Evolutionary conservation across 2,888 invertebrate genomes (phyloP), one percentile per base, ranked within the genome.

Genomic region (Malthinus seriepunctatus): DNA sequence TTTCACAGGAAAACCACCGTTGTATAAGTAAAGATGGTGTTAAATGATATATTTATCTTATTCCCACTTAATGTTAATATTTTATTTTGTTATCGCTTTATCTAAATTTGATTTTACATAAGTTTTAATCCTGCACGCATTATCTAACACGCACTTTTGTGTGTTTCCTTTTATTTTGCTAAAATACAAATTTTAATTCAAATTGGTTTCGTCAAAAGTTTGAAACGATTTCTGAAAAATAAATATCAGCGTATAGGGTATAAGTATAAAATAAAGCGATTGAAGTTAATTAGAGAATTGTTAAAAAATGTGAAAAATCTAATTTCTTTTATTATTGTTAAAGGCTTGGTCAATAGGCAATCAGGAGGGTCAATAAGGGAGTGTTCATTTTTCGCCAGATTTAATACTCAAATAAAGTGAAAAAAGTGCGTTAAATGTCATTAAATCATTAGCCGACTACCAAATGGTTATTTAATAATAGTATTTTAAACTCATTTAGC

Each of bases 381-480:
- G 61, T 54, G 57, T 51, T 23, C 23, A 23, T 42, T 42, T 23
- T 42, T 38, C 35, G 46, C 32, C 56, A 57, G 61, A 61, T 61
- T 61, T 56, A 51, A 42, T 46, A 53, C 54, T 53, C 46, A 61
- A 61, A 57, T 54, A 61, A 61, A 57, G 57, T 56, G 57, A 61
- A 61, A 61, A 61, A 61, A 57, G 37, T 51, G 53, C 44, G 57
- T 52, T 61, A 61, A 61, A 61, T 51, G 64, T 57, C 66, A 62
- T 63, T 68, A 68, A 68, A 69, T 69, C 67, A 69, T 66, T 65
- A 65, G 63, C 65, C 64, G 63, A 62, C 65, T 67, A 66, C 67
- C 71, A 75, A 76, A 76, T 74, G 76, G 68, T 69, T 70, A 71
- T 74, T 73, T 77, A 76, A 77, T 76, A 73, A 76, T 68, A 72